Conservation (phyloP, 2,888 invertebrate genomes). For the Aphodius sticticus region DNA sequence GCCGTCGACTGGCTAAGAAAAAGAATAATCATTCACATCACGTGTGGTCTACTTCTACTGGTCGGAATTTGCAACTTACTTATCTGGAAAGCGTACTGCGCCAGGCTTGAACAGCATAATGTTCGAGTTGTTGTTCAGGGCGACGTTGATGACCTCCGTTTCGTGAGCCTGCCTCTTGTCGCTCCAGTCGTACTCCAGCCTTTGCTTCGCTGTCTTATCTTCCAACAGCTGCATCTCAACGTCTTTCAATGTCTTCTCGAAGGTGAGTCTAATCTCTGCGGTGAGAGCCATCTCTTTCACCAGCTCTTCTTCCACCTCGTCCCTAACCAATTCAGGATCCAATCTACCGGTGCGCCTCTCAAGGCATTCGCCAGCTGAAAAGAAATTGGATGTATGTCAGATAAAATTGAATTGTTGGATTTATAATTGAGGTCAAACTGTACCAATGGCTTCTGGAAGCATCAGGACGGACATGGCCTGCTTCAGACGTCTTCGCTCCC, state of each 20-base stretch:
- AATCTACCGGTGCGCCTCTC: constrained; percentile 74
- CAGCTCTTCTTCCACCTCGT: constrained; percentile 79
- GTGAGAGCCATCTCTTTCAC: constrained; percentile 78
- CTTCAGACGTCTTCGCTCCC: constrained; percentile 72
- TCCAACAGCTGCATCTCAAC: constrained; percentile 76
- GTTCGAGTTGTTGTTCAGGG: constrained; percentile 73
- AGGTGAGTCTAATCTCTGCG: constrained; percentile 70
- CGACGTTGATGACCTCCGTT: constrained; percentile 75
- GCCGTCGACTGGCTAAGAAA: constrained; percentile 77
- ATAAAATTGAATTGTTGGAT: too few relatives aligned
- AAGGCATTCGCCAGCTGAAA: constrained; percentile 72
- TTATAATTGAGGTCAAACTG: too few relatives aligned
- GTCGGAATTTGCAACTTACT: constrained; percentile 27
- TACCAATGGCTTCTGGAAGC: constrained; percentile 76
- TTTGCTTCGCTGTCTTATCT: constrained; percentile 81
- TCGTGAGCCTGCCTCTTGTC: constrained; percentile 85
- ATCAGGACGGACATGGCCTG: constrained; percentile 72
- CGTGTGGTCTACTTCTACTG: too few relatives aligned
- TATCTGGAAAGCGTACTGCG: constrained; percentile 65
- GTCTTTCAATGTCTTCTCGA: constrained; percentile 69
- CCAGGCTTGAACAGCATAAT: constrained; percentile 83
- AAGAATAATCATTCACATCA: not conserved
- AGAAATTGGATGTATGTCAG: not conserved
- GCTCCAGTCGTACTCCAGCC: constrained; percentile 90
- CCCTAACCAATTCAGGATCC: constrained; percentile 78